Evolutionary conservation across 1,140 invertebrate genomes (phyloP).

Genomic region (Oncopodura yosiiana): DNA sequence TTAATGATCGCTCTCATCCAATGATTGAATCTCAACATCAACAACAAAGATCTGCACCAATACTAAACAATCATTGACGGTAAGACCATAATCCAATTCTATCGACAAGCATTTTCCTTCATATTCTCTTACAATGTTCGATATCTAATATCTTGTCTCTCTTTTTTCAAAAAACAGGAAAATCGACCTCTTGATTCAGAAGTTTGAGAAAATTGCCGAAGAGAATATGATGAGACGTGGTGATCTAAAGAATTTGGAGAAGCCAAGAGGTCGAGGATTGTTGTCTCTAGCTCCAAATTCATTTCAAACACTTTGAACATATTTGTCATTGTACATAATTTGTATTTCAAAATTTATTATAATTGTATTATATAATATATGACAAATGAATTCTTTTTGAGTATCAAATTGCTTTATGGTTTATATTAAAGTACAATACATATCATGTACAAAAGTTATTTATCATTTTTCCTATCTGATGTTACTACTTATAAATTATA

Average conservation of each 20-base stretch:
- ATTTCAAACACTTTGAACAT: slow-evolving; percentile 22
- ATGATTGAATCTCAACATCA: slow-evolving; percentile 8
- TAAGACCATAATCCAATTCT: background rate
- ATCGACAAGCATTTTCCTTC: too few species aligned
- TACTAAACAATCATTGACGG: too few species aligned
- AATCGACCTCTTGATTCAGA: background rate
- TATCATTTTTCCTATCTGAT: too few species aligned
- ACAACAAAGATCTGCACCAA: too few species aligned
- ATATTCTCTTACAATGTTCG: background rate
- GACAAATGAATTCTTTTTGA: too few species aligned
- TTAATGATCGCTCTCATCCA: slow-evolving; percentile 58
- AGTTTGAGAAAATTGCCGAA: slow-evolving; percentile 15
- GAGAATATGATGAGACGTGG: background rate
- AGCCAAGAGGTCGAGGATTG: slow-evolving; percentile 21
- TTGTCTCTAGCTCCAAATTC: slow-evolving; percentile 16
- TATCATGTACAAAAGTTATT: too few species aligned
- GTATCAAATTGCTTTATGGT: too few species aligned
- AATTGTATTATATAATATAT: too few species aligned
- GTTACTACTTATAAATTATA: too few species aligned
- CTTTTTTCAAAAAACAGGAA: background rate
- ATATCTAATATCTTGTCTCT: background rate
- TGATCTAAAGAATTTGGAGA: slow-evolving; percentile 10
- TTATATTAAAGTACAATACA: too few species aligned
- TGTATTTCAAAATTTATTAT: too few species aligned
- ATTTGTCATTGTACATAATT: too few species aligned